A percentile compares a stretch with the other conserved stretches of the same genome.
phyloP scores from a whole-genome alignment of 2,888 invertebrate genomes.

The Eristalis pertinax region DNA sequence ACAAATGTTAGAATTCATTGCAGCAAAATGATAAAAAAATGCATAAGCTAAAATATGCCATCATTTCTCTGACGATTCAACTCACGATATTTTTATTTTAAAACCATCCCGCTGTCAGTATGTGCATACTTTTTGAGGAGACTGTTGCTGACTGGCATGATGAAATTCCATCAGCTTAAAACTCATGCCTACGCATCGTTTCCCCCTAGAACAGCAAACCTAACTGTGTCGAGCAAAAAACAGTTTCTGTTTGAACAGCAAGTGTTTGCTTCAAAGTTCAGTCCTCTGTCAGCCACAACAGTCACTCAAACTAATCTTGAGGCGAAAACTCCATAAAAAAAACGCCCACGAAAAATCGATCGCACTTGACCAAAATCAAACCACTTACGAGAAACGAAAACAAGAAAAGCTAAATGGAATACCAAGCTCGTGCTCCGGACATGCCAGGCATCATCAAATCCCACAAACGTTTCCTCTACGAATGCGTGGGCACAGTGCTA shows the following conservation, averaged over 20 bases:
- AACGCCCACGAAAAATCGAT: too few species aligned
- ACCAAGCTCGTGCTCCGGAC: neutral
- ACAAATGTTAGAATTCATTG: too few species aligned
- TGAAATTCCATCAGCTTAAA: neutral
- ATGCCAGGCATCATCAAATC: constrained; percentile 92
- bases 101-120: neutral
- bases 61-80: neutral
- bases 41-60: neutral
- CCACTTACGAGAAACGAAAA: neutral
- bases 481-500: constrained; percentile 86
- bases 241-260: neutral
- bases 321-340: neutral
- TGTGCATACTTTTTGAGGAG: neutral
- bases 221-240: neutral
- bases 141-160: neutral
- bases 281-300: neutral
- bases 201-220: neutral
- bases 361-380: neutral
- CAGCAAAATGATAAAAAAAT: too few species aligned
- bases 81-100: neutral
- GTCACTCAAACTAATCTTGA: neutral
- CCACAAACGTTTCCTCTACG: constrained; percentile 90
- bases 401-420: neutral
- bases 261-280: neutral
- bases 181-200: neutral